Percentiles rank a stretch among this genome's conserved stretches.
phyloP scores from a whole-genome alignment of 2,888 invertebrate genomes.

The Orthosia cruda region DNA sequence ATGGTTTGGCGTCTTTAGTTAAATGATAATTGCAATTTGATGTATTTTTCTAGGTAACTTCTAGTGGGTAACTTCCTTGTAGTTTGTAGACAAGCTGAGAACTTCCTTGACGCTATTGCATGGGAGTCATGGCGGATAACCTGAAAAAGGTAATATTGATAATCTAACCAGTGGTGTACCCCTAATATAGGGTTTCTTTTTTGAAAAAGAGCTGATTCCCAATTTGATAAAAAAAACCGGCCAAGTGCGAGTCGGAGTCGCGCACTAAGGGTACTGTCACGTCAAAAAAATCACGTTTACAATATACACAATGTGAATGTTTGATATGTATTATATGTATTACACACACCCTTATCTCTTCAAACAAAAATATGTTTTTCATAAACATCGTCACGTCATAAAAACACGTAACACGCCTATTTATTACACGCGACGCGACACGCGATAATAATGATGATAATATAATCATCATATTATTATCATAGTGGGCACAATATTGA shows the following conservation, averaged over 20 bases:
- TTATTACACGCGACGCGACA: conserved; percentile 34
- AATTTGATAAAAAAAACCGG: no score
- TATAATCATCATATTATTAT: conserved; percentile 35
- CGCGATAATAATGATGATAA: conserved; percentile 28
- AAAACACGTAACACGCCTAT: conserved; percentile 9
- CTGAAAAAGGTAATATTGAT: no score
- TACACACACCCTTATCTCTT: background rate
- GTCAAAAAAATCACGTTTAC: no score
- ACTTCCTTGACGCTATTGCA: no score
- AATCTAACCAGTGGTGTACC: no score
- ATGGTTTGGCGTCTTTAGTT: background rate
- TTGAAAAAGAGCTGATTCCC: background rate
- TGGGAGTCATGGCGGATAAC: no score
- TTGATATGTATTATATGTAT: no score
- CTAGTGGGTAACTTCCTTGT: no score
- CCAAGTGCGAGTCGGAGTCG: no score
- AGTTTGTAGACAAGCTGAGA: background rate
- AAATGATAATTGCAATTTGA: background rate
- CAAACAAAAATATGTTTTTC: conserved; percentile 30
- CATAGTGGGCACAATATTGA: conserved; percentile 41
- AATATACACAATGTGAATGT: no score
- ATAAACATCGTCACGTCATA: background rate
- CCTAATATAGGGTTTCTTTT: background rate
- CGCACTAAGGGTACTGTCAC: no score
- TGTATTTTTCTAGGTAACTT: background rate